Percentiles rank a stretch among this genome's conserved stretches.
Conservation (phyloP, 1,140 invertebrate genomes). For the Hylaeus anthracinus region DNA sequence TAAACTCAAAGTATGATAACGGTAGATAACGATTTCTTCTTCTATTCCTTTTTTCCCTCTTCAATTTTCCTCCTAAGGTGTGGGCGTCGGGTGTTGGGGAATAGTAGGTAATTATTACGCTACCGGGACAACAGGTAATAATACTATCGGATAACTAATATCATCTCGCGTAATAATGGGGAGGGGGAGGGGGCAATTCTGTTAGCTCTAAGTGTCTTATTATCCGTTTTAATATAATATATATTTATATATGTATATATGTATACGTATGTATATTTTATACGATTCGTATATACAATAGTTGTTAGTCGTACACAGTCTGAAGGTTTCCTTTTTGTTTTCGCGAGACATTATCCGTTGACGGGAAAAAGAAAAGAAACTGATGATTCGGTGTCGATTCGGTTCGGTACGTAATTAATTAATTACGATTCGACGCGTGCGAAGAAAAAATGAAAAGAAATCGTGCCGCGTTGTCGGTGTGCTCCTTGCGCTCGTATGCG, state of each 20-base stretch:
- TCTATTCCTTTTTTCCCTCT: conserved; percentile 5
- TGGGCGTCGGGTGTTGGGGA: background rate
- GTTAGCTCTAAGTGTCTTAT: conserved; percentile 55
- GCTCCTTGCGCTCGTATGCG: background rate
- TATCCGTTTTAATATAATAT: conserved; percentile 25
- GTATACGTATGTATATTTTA: conserved; percentile 39
- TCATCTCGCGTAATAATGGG: conserved; percentile 47
- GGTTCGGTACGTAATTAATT: background rate
- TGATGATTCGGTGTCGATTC: conserved; percentile 15
- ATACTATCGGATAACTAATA: conserved; percentile 67
- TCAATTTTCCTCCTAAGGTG: background rate
- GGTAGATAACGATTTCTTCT: conserved; percentile 52
- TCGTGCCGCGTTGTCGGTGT: conserved; percentile 44
- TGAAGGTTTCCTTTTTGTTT: no score
- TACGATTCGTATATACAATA: conserved; percentile 15
- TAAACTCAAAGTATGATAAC: conserved; percentile 52
- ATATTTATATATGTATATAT: conserved; percentile 34
- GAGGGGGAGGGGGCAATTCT: conserved; percentile 14
- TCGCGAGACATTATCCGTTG: no score
- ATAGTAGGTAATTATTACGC: conserved; percentile 30
- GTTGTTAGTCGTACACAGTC: conserved; percentile 3
- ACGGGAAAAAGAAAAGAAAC: background rate
- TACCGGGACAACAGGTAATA: conserved; percentile 60
- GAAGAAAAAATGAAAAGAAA: background rate
- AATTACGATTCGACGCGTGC: conserved; percentile 22